Conservation (phyloP, 1,140 invertebrate species). For the Eulimnadia texana region DNA sequence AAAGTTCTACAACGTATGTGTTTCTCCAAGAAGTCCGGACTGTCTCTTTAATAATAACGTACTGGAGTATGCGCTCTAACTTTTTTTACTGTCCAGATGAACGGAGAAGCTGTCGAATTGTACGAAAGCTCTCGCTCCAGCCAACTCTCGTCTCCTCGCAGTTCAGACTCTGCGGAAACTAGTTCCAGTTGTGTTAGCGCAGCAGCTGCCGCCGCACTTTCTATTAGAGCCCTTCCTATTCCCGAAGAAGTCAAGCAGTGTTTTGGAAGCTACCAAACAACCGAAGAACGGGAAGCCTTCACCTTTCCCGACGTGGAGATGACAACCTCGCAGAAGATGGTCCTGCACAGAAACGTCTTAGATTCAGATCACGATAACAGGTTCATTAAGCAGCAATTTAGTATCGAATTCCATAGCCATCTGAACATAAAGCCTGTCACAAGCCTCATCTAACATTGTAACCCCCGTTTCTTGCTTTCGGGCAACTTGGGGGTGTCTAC, state of each 20-base stretch:
- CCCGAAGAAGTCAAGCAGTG: slow-evolving; percentile 19
- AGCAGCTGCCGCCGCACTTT: neutral
- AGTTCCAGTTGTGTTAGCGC: neutral
- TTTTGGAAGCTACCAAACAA: neutral
- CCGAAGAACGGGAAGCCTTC: neutral
- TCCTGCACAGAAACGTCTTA: neutral
- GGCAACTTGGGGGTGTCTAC: too few relatives aligned
- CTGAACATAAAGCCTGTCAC: too few relatives aligned
- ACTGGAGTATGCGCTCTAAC: too few relatives aligned
- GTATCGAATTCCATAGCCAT: too few relatives aligned
- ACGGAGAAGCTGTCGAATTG: slow-evolving; percentile 8
- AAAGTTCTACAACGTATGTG: too few relatives aligned
- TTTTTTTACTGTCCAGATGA: neutral
- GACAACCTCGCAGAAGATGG: neutral
- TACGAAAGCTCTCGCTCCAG: slow-evolving; percentile 15
- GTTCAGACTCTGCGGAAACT: slow-evolving; percentile 20
- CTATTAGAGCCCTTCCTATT: slow-evolving; percentile 17
- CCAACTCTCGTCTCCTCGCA: slow-evolving; percentile 20
- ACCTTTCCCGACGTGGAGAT: neutral
- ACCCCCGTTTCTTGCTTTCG: too few relatives aligned
- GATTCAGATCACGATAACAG: neutral
- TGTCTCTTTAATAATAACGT: too few relatives aligned
- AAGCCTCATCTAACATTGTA: too few relatives aligned
- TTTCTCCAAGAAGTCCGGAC: too few relatives aligned
- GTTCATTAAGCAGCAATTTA: too few relatives aligned